Evolutionary conservation across 2,888 invertebrate genomes (phyloP), one percentile per base, ranked within the genome.

Genomic region (Buathra laborator): DNA sequence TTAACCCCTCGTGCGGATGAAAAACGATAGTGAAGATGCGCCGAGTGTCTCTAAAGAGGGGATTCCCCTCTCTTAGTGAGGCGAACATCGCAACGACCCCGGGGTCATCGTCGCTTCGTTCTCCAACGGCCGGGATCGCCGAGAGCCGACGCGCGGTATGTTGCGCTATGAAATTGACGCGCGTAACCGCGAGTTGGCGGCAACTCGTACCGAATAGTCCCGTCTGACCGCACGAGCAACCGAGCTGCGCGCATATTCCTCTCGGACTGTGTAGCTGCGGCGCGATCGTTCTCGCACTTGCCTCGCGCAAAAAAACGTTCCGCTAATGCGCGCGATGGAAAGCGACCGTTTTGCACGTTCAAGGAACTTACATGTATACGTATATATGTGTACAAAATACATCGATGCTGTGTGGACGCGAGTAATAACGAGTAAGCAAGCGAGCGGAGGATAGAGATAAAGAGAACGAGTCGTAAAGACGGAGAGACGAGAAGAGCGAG

Each of bases 321-420:
- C 29, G 53, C 59, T 19, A 51, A 76, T 51, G 44, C 62, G 0
- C 70, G 37, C 67, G 6, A 67, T 77, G 66, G 71, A 84, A 84
- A 72, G 56, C 67, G 16, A 75, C 71, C 72, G 59, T 75, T 84
- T 74, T 81, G 12, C 80, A 72, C 51, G 51, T 71, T 16, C 37
- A 9, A 24, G 53, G 14, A 79, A 64, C 43, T 24, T 24, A 0
- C 1, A 12, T 46, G 59, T 43, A 48, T 43, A n/a, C 14, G 12
- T 24, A 29, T 3, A 62, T 37, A 44, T n/a, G 32, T 66, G 43
- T 12, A 24, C 0, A 32, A 4, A 7, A 7, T 51, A 56, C 29
- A 19, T 46, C 10, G 19, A 16, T 56, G 44, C 5, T 37, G 16
- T 44, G 12, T 44, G 71, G 19, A 62, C 56, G 24, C n/a, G 10